Evolutionary conservation across 2,888 invertebrate genomes (phyloP), one percentile per base, ranked within the genome.

Genomic region (Eumacrocentrus americanus): DNA sequence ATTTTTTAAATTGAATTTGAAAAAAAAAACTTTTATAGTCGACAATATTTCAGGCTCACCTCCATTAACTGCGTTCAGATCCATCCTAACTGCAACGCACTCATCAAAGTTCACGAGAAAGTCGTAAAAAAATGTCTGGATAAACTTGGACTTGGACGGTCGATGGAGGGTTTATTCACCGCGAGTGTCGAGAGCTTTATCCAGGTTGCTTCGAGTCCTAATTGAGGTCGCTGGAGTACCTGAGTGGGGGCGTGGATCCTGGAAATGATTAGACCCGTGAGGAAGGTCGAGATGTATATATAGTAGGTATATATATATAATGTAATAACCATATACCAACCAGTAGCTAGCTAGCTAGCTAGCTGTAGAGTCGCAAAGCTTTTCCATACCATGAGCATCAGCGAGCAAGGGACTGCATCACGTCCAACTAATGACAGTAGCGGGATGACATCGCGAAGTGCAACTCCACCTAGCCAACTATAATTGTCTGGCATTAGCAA

Each of bases 401-500:
- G 23, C 12, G 46, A 12, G n/a, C 12, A 3, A 23, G 12, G 25
- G 42, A 7, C 18, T 72, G 70, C 61, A 48, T 52, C 55, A 62
- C 55, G 56, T 44, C 51, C 47, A 35, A 47, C 35, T 47, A 57
- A 44, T 70, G 69, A 74, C 73, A 67, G 67, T 67, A 58, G 61
- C 60, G 63, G 65, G 65, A 70, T 68, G 70, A 69, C 69, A 68
- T 65, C 60, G 61, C 38, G 42, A 34, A 34, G 29, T 42, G 46
- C 63, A 65, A 68, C 67, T 70, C 68, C 67, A 69, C 68, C 69
- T 70, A 68, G 68, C 58, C 65, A 48, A 62, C 64, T 67, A 70
- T 74, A 72, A 75, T 75, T 73, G 72, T 69, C 70, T 65, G 57
- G 65, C 62, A 76, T 76, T 74, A 71, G 62, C 58, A 50, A 55